phyloP scores from a whole-genome alignment of 2,888 invertebrate genomes.

The Nowickia ferox region DNA sequence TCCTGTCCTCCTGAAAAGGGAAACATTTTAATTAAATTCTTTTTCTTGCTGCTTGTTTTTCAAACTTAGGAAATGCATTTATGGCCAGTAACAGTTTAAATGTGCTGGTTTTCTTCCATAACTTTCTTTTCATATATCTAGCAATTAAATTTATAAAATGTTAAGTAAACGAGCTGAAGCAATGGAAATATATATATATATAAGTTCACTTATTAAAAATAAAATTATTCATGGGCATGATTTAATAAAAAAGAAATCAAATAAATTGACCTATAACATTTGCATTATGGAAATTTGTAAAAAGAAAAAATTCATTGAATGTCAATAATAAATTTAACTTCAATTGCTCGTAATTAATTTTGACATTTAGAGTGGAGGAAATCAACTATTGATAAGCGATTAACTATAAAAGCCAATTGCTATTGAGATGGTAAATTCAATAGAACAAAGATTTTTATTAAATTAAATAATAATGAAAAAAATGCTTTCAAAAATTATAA shows the following conservation, averaged over 20 bases:
- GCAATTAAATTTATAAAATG: conserved; percentile 42
- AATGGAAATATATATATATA: not conserved
- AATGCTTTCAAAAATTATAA: too few species aligned
- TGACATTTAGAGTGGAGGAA: not conserved
- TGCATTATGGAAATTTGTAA: not conserved
- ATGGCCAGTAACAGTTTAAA: not conserved
- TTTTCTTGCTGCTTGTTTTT: not conserved
- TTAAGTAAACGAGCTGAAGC: not conserved
- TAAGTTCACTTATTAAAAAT: not conserved
- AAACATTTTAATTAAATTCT: not conserved
- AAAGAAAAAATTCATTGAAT: not conserved
- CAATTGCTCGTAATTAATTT: not conserved
- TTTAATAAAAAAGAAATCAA: conserved; percentile 25
- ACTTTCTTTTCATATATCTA: not conserved
- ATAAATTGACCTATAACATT: conserved; percentile 48
- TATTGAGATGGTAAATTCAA: too few species aligned
- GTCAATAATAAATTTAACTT: conserved; percentile 16
- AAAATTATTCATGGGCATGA: conserved; percentile 18
- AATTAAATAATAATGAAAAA: too few species aligned
- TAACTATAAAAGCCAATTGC: not conserved
- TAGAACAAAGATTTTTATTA: too few species aligned
- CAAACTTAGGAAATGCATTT: not conserved
- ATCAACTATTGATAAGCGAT: not conserved
- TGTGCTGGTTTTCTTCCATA: too few species aligned
- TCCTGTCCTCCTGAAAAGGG: not conserved